Percentiles rank a stretch among this genome's conserved stretches.
phyloP scores from a whole-genome alignment of 2,113 vertebrate species.

The Connochaetes taurinus region DNA sequence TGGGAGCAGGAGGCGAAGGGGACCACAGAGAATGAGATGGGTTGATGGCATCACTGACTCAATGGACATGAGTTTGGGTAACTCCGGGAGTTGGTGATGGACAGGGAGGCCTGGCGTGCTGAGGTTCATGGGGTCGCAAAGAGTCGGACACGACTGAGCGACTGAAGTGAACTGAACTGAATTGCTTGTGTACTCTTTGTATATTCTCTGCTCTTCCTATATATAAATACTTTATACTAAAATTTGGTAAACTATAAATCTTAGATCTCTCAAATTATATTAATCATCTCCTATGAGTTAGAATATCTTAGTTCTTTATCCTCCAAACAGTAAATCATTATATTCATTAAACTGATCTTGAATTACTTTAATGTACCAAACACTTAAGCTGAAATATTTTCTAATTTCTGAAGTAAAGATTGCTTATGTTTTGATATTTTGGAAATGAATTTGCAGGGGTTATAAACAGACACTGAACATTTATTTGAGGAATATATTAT shows the following conservation, averaged over 20 bases:
- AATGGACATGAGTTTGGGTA: background rate
- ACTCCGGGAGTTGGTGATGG: background rate
- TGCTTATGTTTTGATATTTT: background rate
- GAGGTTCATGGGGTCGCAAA: rapidly evolving
- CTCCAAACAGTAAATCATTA: background rate
- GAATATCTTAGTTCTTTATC: background rate
- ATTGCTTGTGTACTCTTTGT: background rate
- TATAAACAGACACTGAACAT: background rate
- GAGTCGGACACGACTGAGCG: rapidly evolving
- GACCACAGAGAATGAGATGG: background rate
- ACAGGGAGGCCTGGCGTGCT: rapidly evolving
- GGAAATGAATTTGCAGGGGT: background rate
- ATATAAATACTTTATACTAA: background rate
- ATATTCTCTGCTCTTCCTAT: background rate
- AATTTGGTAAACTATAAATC: background rate
- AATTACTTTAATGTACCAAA: background rate
- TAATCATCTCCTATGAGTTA: background rate
- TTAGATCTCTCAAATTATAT: background rate
- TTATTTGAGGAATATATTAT: background rate
- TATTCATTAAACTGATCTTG: background rate
- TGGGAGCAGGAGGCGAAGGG: background rate
- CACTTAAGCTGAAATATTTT: background rate
- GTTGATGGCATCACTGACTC: background rate
- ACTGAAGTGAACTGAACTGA: background rate
- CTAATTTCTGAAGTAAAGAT: background rate